Conservation (phyloP, 2,113 vertebrate species). For the Nyctibius bracteatus region DNA sequence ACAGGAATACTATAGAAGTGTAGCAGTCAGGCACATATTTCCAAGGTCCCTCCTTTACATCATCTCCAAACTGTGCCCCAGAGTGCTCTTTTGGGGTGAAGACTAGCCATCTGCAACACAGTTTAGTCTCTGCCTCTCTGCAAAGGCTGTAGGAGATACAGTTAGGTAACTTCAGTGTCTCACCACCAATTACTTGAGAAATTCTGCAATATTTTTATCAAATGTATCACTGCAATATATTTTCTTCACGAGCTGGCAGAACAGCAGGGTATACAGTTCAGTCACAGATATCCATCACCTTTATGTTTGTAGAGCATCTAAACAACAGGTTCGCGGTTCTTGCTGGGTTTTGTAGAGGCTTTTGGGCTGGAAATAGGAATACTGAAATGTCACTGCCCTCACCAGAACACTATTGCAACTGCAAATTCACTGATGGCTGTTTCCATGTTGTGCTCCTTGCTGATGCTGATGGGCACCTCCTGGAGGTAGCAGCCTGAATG, state of each 20-base stretch:
- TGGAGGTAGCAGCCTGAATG: neutral
- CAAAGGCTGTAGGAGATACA: neutral
- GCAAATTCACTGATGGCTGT: neutral
- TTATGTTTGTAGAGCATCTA: neutral
- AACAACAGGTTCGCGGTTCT: neutral
- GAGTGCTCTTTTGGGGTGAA: neutral
- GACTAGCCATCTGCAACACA: neutral
- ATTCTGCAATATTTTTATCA: neutral
- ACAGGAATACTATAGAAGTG: neutral
- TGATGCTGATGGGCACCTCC: neutral
- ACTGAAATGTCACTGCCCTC: neutral
- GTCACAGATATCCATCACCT: neutral
- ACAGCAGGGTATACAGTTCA: neutral
- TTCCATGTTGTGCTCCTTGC: neutral
- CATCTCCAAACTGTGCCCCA: neutral
- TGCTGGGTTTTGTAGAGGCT: neutral
- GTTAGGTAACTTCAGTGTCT: neutral
- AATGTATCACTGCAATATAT: neutral
- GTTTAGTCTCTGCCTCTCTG: neutral
- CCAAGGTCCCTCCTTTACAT: neutral
- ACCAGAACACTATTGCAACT: rapidly evolving
- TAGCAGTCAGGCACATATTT: neutral
- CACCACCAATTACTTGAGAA: neutral
- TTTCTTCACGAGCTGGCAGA: neutral
- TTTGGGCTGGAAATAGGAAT: neutral